phyloP scores from a whole-genome alignment of 2,888 invertebrate species.

The Tholera decimalis region DNA sequence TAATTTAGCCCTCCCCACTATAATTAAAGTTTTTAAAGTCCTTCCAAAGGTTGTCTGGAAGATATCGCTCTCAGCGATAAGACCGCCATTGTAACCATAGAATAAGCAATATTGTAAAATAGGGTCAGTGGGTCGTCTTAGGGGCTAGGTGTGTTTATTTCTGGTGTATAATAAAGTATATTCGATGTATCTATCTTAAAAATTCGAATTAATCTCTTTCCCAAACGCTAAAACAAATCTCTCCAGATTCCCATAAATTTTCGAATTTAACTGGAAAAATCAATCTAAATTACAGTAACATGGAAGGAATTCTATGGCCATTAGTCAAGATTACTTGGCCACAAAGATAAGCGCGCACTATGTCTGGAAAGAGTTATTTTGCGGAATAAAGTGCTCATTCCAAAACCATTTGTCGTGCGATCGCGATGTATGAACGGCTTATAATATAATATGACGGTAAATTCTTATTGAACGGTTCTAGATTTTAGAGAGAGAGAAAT shows the following conservation, averaged over 20 bases:
- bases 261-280: slow-evolving; percentile 52
- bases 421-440: slow-evolving; percentile 49
- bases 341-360: slow-evolving; percentile 57
- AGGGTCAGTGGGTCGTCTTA: too few species aligned
- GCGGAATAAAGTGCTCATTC: slow-evolving; percentile 58
- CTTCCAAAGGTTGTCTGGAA: too few species aligned
- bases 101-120: too few species aligned
- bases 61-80: too few species aligned
- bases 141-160: too few species aligned
- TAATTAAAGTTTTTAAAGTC: too few species aligned
- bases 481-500: not conserved
- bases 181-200: too few species aligned
- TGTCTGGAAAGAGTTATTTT: slow-evolving; percentile 57
- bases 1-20: too few species aligned
- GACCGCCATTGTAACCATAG: too few species aligned
- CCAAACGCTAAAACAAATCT: not conserved
- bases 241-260: slow-evolving; percentile 19
- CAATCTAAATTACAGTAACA: slow-evolving; percentile 65
- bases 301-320: slow-evolving; percentile 48
- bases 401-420: slow-evolving; percentile 54
- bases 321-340: slow-evolving; percentile 61
- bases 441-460: slow-evolving; percentile 53
- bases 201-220: too few species aligned
- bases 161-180: too few species aligned
- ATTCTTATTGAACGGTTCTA: slow-evolving; percentile 46